A percentile compares a stretch with the other conserved stretches of the same genome.
phyloP scores from a whole-genome alignment of 2,113 vertebrate species.

The Fulica atra region DNA sequence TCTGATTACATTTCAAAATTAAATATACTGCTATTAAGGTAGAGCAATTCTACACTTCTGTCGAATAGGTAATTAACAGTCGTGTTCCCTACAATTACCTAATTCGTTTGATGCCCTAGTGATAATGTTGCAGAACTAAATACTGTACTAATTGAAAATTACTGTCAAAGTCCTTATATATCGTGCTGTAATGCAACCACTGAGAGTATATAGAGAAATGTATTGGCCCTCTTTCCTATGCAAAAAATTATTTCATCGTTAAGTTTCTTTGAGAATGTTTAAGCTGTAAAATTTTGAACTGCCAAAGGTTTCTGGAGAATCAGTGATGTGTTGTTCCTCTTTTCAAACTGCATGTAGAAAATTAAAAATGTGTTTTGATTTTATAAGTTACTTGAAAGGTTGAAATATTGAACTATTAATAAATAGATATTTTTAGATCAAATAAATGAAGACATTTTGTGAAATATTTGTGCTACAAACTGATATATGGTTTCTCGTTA shows the following conservation, averaged over 20 bases:
- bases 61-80: not conserved
- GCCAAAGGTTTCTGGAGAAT: slow-evolving; percentile 29
- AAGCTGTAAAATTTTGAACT: slow-evolving; percentile 44
- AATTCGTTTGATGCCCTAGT: not conserved
- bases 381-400: slow-evolving; percentile 37
- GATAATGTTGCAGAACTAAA: not conserved
- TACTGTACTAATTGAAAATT: not conserved
- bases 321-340: slow-evolving; percentile 36
- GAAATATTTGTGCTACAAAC: slow-evolving; percentile 40
- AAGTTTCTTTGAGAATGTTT: slow-evolving; percentile 47
- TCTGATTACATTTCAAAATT: not conserved
- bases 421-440: slow-evolving; percentile 73
- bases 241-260: slow-evolving; percentile 41
- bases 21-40: not conserved
- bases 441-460: slow-evolving; percentile 42
- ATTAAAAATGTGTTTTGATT: slow-evolving; percentile 22
- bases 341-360: slow-evolving; percentile 45
- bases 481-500: not conserved
- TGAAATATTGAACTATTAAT: slow-evolving; percentile 53
- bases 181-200: not conserved
- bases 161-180: not conserved
- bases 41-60: not conserved
- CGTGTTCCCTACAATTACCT: not conserved
- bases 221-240: slow-evolving; percentile 52
- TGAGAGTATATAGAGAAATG: slow-evolving; percentile 29